These are phyloP conservation scores for Choreutis nemorana DNA, from an alignment of 2,888 invertebrate species.

Conservation along the genomic window DNA sequence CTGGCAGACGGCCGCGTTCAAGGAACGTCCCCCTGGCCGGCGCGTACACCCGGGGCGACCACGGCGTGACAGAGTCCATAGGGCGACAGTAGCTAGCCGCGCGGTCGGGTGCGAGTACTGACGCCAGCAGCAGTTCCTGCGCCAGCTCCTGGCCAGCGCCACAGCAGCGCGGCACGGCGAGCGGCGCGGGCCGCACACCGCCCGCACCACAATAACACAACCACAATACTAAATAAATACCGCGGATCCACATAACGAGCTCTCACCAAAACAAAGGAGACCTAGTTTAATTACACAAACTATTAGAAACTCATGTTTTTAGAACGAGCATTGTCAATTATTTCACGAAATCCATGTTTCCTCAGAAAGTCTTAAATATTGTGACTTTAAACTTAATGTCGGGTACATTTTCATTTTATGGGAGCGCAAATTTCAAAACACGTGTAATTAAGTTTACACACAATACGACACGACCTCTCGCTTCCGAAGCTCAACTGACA, in stretches of 20 bases:
- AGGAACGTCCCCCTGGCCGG: conserved; percentile 44
- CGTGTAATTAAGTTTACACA: conserved; percentile 21
- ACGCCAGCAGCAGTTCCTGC: conserved; percentile 21
- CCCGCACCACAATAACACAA: conserved; percentile 35
- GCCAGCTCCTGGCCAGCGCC: conserved; percentile 53
- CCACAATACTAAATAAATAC: conserved; percentile 7
- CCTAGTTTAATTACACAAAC: too few species aligned
- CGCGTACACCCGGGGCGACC: conserved; percentile 69
- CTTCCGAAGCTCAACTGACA: conserved; percentile 18
- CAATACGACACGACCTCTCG: conserved; percentile 21
- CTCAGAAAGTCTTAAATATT: too few species aligned
- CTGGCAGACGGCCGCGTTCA: conserved; percentile 41
- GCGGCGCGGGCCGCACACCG: conserved; percentile 22
- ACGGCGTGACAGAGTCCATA: conserved; percentile 26
- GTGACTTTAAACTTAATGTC: too few species aligned
- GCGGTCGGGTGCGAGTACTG: conserved; percentile 7
- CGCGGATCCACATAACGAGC: too few species aligned
- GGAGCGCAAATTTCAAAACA: conserved; percentile 16
- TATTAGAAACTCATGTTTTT: too few species aligned
- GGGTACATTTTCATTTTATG: conserved; percentile 11
- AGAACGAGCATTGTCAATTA: too few species aligned
- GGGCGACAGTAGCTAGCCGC: conserved; percentile 19
- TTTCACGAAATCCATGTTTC: too few species aligned
- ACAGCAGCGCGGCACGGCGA: conserved; percentile 62
- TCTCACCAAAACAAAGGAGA: too few species aligned